Evolutionary conservation across 2,797 vertebrate species (phyloP), one percentile per base, ranked within the genome.

Genomic region (Periophthalmus magnuspinnatus): DNA sequence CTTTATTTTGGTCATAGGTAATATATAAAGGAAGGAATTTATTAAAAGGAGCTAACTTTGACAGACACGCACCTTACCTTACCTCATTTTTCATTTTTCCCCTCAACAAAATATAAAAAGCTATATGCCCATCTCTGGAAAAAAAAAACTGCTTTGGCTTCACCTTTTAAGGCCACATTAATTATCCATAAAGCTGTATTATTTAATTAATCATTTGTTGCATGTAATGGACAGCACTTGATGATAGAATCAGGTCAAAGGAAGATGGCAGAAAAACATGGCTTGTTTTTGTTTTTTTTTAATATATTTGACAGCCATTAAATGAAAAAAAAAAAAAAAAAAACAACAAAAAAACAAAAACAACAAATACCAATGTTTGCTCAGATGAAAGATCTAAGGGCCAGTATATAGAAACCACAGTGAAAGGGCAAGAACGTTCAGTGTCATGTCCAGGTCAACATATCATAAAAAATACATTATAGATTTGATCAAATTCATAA

Each of bases 41-140:
- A 81, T 67, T 69, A 70, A 82, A n/a, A 74, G 79, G 74, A 77
- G 67, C 57, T 67, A 13, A 0, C 70, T 54, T 60, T 78, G 79
- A 85, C 74, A 90, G 86, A 84, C 82, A 83, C 82, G 57, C 60
- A 71, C 71, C 55, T 54, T 62, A 59, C 63, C 64, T 79, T 50
- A 77, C 71, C 77, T 77, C 85, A 82, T 84, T 81, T 70, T 83
- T 84, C 75, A 67, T 80, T 61, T 78, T 72, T 78, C 81, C 81
- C 82, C 86, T n/a, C 77, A 85, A 73, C 74, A 72, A 70, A 76
- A 77, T 84, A 11, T 16, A 16, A 45, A 45, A 45, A 45, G 41
- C 13, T 45, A 80, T 70, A 56, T 81, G 67, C 58, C 34, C 34
- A 2, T 65, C 28, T 5, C 24, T 32, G 22, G 13, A 45, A 17